Evolutionary conservation across 1,140 invertebrate genomes (phyloP), one percentile per base, ranked within the genome.

Genomic region (Orius insidiosus): DNA sequence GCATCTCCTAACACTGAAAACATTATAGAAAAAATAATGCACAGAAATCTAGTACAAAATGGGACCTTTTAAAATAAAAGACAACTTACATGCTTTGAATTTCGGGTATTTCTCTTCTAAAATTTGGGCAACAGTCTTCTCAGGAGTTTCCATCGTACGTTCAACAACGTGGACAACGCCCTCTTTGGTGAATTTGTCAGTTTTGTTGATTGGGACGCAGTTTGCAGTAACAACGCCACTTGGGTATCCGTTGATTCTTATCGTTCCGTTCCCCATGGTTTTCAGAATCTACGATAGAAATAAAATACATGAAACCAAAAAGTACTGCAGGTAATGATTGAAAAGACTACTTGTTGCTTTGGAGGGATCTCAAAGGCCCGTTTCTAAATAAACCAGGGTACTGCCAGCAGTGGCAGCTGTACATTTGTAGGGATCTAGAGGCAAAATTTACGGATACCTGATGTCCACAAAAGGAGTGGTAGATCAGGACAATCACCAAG

Each of bases 131-230:
- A 74, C 45, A 4, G 64, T 59, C 38, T 64, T 57, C 1, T 68
- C 69, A 14, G 67, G 67, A 16, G 58, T 15, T 36, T 36, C 13
- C 2, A n/a, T 43, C 31, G 30, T n/a, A 34, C 60, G 55, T 37
- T 71, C 65, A 4, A 74, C 58, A 5, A 68, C 57, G 53, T 75
- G 72, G 5, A 74, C 60, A 15, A 74, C 62, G 31, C 48, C 48
- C 52, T 71, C 70, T 2, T 56, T 62, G 1, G 68, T 66, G 47
- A 62, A 54, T 47, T 67, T 65, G 54, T 72, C 50, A 49, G 47
- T 24, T 1, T 53, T 55, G 13, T 52, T 59, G 7, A 67, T 36
- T 32, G 57, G 53, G 11, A 59, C 62, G 49, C 63, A 66, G 48
- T 66, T 65, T 3, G 59, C 58, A 2, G 64, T 66, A 13, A 60